Evolutionary conservation across 2,113 vertebrate genomes (phyloP), one percentile per base, ranked within the genome.

Genomic region (Thinocorus orbignyianus): DNA sequence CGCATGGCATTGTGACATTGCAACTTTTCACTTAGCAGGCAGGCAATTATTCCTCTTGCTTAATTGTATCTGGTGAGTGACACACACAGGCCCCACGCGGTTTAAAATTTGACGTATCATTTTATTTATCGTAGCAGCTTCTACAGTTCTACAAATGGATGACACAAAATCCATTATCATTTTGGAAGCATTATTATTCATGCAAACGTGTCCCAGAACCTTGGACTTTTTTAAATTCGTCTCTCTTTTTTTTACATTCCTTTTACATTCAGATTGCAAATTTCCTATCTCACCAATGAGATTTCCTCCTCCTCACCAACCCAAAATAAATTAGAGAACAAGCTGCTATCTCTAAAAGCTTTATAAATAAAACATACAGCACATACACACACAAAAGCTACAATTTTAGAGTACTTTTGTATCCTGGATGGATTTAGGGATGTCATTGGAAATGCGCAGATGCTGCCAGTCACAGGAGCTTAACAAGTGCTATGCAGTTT

Each of bases 251-350:
- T 13, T 13, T 46, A 48, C 31, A 81, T 91, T 80, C 64, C 66
- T 92, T 94, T 95, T 84, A 91, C 80, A 93, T 90, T 95, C 92
- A 94, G 76, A 90, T 92, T 92, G 92, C 93, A 95, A 90, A 94
- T 92, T 94, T 70, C 54, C 54, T 87, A 39, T 92, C 93, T 94
- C 93, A 89, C 96, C 95, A 93, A 86, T 95, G 89, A 96, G 72
- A 92, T 96, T 74, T 97, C 95, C 89, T 94, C 93, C 94, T 93
- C 92, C 93, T 93, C 94, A 95, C 79, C 90, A 90, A 83, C 80
- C 78, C 80, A 77, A 95, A 97, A 97, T 96, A 97, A 94, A 94
- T 94, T 92, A 95, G 72, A 97, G 89, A 93, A 95, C 93, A 96
- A 94, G 85, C 89, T 95, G 92, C 86, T 93, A 89, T 79, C 90